Base-by-base conservation (phyloP, 2,888 invertebrate species). In the Margaritifera margaritifera region DNA sequence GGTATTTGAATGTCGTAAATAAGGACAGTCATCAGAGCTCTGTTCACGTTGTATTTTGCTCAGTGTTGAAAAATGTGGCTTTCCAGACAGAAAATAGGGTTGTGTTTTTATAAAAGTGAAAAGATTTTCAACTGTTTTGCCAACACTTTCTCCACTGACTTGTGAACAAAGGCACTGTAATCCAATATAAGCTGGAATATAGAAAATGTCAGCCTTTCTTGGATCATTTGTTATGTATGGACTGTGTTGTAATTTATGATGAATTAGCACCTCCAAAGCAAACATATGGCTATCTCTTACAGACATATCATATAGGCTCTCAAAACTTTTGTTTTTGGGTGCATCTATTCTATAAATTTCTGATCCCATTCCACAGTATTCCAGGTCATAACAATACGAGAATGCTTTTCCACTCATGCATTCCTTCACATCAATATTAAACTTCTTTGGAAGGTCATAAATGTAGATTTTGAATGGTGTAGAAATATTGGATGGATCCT, bases 21-120 rank as follows among this genome's bases (percentile, higher is more conserved):
- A 77, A 1, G 84, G 78, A 65, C 84, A 85, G 5, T 60, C 55
- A 0, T 42, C 24, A 1, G 70, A 71, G 8, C 54, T 65, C 68
- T 83, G 80, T 69, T 84, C 84, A 24, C 80, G 66, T 63, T 85
- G 78, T 20, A 86, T 86, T 77, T 84, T 85, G 6, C 72, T 77
- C 8, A 83, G 52, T 3, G 84, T 73, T 60, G 81, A 75, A 69
- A 86, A 76, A 71, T 86, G 86, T 22, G 82, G 82, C 60, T 79
- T 79, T 11, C 77, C 75, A 55, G 56, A 66, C 51, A 54, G 31
- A 57, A 72, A 82, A 62, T 79, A 72, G 24, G 66, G 64, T 27
- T 72, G 72, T 27, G 59, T 62, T 52, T 69, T 61, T 25, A 82
- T 51, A 60, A 73, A 66, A 20, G 60, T 42, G 65, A 77, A 78